Conservation (phyloP, 2,113 vertebrate species). For the Quiscalus mexicanus region DNA sequence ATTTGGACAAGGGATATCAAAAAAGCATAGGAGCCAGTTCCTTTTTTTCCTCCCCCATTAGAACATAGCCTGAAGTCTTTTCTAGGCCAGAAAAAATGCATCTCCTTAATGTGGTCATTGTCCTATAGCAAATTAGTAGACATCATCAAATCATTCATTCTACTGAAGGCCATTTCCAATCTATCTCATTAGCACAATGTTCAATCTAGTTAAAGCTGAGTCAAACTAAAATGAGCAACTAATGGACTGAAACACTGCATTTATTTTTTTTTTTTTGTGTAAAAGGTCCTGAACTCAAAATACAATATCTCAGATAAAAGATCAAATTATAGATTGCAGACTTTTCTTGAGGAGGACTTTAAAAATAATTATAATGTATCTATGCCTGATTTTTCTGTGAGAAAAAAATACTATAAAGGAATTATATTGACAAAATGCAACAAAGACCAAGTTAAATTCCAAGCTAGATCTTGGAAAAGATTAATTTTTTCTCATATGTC, state of each 20-base stretch:
- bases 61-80: constrained; percentile 1
- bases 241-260: constrained; percentile 51
- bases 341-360: neutral
- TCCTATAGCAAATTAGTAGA: constrained; percentile 50
- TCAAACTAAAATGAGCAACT: constrained; percentile 56
- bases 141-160: constrained; percentile 60
- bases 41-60: neutral
- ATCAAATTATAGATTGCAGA: neutral
- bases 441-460: neutral
- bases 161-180: constrained; percentile 59
- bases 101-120: constrained; percentile 50
- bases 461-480: neutral
- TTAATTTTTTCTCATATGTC: neutral
- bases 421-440: neutral
- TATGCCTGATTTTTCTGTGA: neutral
- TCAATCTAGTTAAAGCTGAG: constrained; percentile 44
- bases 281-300: constrained; percentile 14
- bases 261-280: constrained; percentile 48
- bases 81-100: constrained; percentile 40
- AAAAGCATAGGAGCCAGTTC: neutral
- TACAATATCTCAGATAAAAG: neutral
- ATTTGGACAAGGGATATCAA: neutral
- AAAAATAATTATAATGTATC: neutral
- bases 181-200: constrained; percentile 59
- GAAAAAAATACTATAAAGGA: neutral